These are phyloP conservation scores for Cataglyphis albicans DNA, from an alignment of 2,888 invertebrate species.

Conservation along the genomic window DNA sequence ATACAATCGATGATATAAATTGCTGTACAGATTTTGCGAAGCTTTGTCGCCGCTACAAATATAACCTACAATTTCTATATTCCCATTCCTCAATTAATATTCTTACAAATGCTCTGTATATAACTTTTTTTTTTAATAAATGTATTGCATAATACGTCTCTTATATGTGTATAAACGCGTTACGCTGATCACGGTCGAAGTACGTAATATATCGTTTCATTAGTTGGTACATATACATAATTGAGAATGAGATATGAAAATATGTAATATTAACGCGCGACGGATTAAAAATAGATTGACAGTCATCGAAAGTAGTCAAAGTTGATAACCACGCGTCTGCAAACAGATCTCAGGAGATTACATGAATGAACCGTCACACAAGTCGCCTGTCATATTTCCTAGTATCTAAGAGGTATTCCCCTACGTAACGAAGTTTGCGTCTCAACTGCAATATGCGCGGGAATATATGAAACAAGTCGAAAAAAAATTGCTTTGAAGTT, in stretches of 20 bases:
- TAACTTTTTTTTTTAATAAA: neutral
- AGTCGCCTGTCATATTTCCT: conserved; percentile 24
- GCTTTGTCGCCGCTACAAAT: neutral
- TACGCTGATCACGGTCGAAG: neutral
- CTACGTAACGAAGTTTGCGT: conserved; percentile 10
- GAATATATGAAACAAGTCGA: neutral
- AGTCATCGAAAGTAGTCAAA: conserved; percentile 29
- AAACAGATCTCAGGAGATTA: conserved; percentile 32
- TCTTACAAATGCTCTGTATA: neutral
- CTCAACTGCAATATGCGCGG: conserved; percentile 5
- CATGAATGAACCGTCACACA: conserved; percentile 1
- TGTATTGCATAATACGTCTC: neutral
- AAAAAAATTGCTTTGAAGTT: neutral
- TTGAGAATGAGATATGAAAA: neutral
- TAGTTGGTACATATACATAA: neutral
- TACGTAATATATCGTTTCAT: neutral
- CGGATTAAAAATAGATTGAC: conserved; percentile 11
- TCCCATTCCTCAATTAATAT: neutral
- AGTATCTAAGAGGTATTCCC: conserved; percentile 33
- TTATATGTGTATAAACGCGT: neutral
- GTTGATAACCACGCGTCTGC: conserved; percentile 27
- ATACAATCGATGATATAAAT: neutral
- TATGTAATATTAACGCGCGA: neutral
- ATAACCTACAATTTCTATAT: neutral
- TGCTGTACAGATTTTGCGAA: neutral